Evolutionary conservation across 2,888 invertebrate species (phyloP).

Genomic region (Tetragnatha montana): DNA sequence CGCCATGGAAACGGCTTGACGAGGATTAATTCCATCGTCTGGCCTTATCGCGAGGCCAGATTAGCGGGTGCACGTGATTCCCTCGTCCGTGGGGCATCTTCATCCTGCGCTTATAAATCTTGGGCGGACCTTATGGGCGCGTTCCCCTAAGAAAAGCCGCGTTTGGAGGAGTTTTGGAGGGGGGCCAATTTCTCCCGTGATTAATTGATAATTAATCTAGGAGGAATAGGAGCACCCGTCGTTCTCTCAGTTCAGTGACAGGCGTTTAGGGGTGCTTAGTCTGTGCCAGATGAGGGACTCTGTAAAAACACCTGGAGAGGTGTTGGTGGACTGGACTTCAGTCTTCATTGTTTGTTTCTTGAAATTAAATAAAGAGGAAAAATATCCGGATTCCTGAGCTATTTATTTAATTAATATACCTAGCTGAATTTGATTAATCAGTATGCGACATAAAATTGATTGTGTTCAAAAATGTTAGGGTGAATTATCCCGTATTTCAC

Average conservation of each 20-base stretch:
- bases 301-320: neutral
- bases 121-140: slow-evolving; percentile 61
- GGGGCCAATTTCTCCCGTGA: slow-evolving; percentile 49
- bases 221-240: neutral
- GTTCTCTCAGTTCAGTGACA: neutral
- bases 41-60: slow-evolving; percentile 63
- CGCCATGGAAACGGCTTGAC: slow-evolving; percentile 68
- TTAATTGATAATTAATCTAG: slow-evolving; percentile 68
- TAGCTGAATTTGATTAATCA: too few relatives aligned
- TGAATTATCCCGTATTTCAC: too few relatives aligned
- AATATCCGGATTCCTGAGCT: too few relatives aligned
- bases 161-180: slow-evolving; percentile 39
- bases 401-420: too few relatives aligned
- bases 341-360: too few relatives aligned
- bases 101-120: slow-evolving; percentile 58
- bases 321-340: too few relatives aligned
- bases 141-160: slow-evolving; percentile 64
- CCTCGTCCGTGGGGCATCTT: slow-evolving; percentile 23
- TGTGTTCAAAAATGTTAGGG: too few relatives aligned
- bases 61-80: slow-evolving; percentile 67
- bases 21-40: slow-evolving; percentile 70
- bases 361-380: too few relatives aligned
- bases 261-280: neutral
- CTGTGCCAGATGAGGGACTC: neutral
- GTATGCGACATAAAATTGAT: too few relatives aligned